These are phyloP conservation scores for Cariama cristata DNA, from an alignment of 2,113 vertebrate species.

Conservation along the genomic window DNA sequence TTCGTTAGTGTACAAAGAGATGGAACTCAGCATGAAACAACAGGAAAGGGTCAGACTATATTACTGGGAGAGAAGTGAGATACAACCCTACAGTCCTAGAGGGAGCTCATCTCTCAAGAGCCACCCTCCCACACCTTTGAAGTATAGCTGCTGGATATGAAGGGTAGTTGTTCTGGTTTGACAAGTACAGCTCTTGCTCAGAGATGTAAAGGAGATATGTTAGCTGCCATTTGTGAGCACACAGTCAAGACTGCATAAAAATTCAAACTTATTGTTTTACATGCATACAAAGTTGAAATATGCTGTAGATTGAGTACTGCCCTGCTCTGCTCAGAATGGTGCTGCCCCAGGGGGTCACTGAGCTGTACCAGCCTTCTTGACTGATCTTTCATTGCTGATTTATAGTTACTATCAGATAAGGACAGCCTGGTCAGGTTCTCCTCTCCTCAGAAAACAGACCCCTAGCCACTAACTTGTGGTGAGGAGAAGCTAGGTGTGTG, in stretches of 20 bases:
- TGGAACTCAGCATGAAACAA: background rate
- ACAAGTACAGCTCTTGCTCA: background rate
- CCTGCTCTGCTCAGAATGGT: background rate
- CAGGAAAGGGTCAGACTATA: background rate
- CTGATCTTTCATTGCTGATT: background rate
- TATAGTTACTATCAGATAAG: background rate
- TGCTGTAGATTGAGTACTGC: background rate
- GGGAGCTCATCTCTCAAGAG: background rate
- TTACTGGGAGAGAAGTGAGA: background rate
- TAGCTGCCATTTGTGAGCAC: background rate
- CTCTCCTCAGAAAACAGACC: background rate
- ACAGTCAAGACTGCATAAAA: background rate
- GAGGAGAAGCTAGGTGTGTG: background rate
- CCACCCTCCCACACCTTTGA: background rate
- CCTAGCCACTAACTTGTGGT: background rate
- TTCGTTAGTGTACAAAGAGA: background rate
- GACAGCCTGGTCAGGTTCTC: background rate
- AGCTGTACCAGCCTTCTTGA: background rate
- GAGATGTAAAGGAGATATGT: background rate
- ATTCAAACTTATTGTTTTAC: background rate
- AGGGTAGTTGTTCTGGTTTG: background rate
- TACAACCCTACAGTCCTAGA: background rate
- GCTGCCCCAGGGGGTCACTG: rapidly evolving
- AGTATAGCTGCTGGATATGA: background rate
- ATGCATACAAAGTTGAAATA: background rate